Base-by-base conservation (phyloP, 2,797 vertebrate species). In the Labroides dimidiatus region DNA sequence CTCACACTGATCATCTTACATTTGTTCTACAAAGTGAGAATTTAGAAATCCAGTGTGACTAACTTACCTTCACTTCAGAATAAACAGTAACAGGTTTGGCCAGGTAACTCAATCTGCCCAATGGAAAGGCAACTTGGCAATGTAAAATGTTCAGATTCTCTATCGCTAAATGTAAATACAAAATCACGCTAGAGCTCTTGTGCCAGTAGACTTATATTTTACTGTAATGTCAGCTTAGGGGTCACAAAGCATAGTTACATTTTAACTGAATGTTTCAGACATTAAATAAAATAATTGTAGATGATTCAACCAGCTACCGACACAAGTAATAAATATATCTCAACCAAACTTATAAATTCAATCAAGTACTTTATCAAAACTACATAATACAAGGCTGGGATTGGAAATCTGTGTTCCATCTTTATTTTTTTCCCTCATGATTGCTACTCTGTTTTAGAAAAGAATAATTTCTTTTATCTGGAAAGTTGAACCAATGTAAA, bases 321-420 rank as follows among this genome's bases (percentile, higher is more conserved):
- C 10, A 23, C 21, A 19, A 9, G 6, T 41, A n/a, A 13, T 10
- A 2, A 12, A 33, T 52, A 20, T 17, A 13, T 41, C 19, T 17
- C 11, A 17, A 45, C 58, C 9, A 43, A 56, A 64, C 36, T 64
- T 10, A 27, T 27, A 43, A 21, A 63, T 21, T 19, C 8, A 43
- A n/a, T 10, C n/a, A 14, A 20, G 4, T 42, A n/a, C 6, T 39
- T 12, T 39, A 9, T 39, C 37, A 39, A 12, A 12, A 39, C 13
- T 39, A 39, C 37, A 12, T 39, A 14, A 39, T 39, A 2, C 12
- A 39, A 39, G 37, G 13, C 37, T 14, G 37, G 13, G 13, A 2
- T 12, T 39, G 4, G 13, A 39, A 14, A 39, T 12, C 37, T 39
- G 37, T 39, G n/a, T 2, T 37, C 10, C 2, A 8, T 37, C 36